A percentile compares a stretch with the other conserved stretches of the same genome.
These are phyloP conservation scores for Steatocranus sp. DNA, from an alignment of 2,797 vertebrate genomes.

Conservation along the genomic window DNA sequence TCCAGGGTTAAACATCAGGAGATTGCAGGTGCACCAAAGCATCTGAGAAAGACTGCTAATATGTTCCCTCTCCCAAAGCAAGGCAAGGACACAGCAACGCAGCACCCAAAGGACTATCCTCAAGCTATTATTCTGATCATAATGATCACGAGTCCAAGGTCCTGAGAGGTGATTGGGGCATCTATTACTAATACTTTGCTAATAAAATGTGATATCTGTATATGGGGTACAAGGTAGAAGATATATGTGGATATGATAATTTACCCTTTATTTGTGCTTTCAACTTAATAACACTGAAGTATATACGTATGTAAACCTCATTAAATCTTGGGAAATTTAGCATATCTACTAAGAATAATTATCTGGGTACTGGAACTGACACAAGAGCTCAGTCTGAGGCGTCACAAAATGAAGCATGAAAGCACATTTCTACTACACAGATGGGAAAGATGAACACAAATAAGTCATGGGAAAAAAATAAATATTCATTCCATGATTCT, in stretches of 20 bases:
- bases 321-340: background rate
- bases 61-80: constrained; percentile 65
- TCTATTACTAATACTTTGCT: background rate
- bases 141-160: background rate
- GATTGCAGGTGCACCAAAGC: constrained; percentile 83
- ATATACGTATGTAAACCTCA: background rate
- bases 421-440: background rate
- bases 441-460: background rate
- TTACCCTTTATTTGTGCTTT: background rate
- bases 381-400: background rate
- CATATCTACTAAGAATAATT: background rate
- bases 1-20: constrained; percentile 91
- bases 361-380: background rate
- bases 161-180: background rate
- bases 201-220: background rate
- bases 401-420: background rate
- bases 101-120: constrained; percentile 37
- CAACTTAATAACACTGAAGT: background rate
- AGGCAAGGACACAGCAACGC: constrained; percentile 78
- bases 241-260: background rate
- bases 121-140: background rate
- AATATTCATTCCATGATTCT: background rate
- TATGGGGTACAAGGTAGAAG: background rate
- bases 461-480: background rate
- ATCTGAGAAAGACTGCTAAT: constrained; percentile 83